A percentile compares a stretch with the other conserved stretches of the same genome.
Conservation (phyloP, 2,113 vertebrate species). For the Ailuropoda melanoleuca region DNA sequence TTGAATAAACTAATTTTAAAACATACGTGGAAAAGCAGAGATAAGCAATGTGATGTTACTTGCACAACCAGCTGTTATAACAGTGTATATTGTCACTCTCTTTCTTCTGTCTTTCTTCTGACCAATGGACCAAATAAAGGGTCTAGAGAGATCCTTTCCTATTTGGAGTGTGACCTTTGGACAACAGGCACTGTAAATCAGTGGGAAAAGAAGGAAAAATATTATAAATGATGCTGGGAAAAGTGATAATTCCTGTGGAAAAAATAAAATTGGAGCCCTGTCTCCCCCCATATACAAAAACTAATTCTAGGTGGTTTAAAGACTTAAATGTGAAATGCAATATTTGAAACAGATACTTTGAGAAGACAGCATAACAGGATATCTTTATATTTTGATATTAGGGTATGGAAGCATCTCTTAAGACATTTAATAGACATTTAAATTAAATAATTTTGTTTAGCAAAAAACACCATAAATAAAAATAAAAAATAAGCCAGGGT, state of each 20-base stretch:
- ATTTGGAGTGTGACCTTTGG: not conserved
- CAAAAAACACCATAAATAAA: not conserved
- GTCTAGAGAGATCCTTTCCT: not conserved
- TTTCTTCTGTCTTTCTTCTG: too few species aligned
- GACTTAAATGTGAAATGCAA: not conserved
- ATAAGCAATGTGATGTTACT: not conserved
- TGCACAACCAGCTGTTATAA: not conserved
- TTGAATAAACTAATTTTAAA: conserved; percentile 6
- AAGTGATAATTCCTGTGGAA: not conserved
- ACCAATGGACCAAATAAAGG: not conserved
- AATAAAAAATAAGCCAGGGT: not conserved
- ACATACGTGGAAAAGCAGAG: not conserved
- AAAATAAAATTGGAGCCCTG: not conserved
- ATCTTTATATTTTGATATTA: not conserved
- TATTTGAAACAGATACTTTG: not conserved
- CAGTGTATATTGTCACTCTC: not conserved
- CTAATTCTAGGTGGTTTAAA: not conserved
- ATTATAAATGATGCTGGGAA: not conserved
- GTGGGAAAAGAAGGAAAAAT: not conserved
- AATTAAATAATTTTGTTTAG: not conserved
- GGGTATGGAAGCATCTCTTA: not conserved
- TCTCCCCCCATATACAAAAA: not conserved
- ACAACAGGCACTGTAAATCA: not conserved
- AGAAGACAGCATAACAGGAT: not conserved
- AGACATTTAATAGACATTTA: not conserved